phyloP scores from a whole-genome alignment of 2,888 invertebrate species.

The Ceraclea dissimilis region DNA sequence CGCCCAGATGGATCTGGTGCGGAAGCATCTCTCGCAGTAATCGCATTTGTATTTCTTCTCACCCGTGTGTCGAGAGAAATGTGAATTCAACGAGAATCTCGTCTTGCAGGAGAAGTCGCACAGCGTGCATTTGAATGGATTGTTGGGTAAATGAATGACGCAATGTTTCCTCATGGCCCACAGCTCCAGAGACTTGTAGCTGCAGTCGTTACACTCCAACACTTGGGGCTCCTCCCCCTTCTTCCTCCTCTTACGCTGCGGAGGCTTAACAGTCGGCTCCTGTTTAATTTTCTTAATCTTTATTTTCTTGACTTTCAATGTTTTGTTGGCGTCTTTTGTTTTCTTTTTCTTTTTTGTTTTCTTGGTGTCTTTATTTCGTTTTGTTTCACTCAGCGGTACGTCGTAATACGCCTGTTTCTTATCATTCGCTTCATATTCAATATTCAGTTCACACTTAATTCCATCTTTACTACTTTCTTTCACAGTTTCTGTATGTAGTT shows the following conservation, averaged over 20 bases:
- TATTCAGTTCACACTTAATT: too few species aligned
- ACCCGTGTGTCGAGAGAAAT: conserved; percentile 4
- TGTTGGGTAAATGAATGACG: background rate
- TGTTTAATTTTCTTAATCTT: background rate
- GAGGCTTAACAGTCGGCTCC: background rate
- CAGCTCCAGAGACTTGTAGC: background rate
- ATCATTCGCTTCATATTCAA: too few species aligned
- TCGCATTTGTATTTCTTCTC: conserved; percentile 6
- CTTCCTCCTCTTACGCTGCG: background rate
- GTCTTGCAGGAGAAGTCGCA: conserved; percentile 8
- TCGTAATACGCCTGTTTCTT: too few species aligned
- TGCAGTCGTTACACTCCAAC: background rate
- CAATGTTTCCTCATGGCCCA: background rate
- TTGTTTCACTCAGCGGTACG: too few species aligned
- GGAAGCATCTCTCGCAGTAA: background rate
- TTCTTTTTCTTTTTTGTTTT: too few species aligned
- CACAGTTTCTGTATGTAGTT: background rate
- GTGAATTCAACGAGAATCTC: background rate
- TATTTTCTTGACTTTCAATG: background rate
- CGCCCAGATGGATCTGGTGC: background rate
- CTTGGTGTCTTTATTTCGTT: background rate
- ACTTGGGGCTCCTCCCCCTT: background rate
- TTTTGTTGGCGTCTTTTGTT: background rate
- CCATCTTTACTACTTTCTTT: too few species aligned
- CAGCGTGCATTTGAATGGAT: conserved; percentile 4